phyloP scores from a whole-genome alignment of 1,140 invertebrate species.

The Argopecten irradians region DNA sequence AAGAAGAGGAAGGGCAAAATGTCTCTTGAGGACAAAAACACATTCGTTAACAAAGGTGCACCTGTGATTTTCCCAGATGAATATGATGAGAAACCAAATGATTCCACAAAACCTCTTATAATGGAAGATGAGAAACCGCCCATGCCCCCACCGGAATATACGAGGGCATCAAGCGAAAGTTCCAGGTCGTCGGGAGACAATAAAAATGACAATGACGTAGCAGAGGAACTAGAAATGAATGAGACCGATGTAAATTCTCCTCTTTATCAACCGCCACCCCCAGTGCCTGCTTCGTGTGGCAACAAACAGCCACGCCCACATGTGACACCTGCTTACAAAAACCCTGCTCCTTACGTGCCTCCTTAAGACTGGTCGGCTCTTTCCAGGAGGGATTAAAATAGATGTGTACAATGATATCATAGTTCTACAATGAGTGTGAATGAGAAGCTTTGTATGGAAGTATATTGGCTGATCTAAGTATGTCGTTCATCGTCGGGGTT shows the following conservation, averaged over 20 bases:
- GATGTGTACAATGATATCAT: background rate
- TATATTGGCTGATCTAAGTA: background rate
- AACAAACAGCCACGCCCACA: conserved; percentile 69
- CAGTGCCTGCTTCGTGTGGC: conserved; percentile 83
- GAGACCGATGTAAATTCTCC: conserved; percentile 74
- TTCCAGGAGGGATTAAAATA: background rate
- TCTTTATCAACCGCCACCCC: conserved; percentile 87
- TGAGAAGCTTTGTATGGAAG: background rate
- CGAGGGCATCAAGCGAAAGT: conserved; percentile 78
- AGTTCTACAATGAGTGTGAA: background rate
- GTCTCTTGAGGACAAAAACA: conserved; percentile 82
- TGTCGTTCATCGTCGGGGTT: background rate
- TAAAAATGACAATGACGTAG: conserved; percentile 70
- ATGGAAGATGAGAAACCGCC: conserved; percentile 95
- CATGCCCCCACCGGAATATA: conserved; percentile 86
- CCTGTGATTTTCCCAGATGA: conserved; percentile 96
- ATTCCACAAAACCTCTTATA: conserved; percentile 93
- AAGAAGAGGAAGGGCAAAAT: conserved; percentile 89
- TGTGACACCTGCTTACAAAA: conserved; percentile 65
- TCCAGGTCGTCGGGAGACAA: conserved; percentile 75
- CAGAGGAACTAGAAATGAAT: conserved; percentile 67
- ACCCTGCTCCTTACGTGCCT: conserved; percentile 70
- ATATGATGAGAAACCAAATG: conserved; percentile 89
- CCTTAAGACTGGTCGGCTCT: conserved; percentile 57
- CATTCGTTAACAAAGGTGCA: conserved; percentile 91